phyloP scores from a whole-genome alignment of 2,797 vertebrate species.

The Pseudocheirus occidentalis region DNA sequence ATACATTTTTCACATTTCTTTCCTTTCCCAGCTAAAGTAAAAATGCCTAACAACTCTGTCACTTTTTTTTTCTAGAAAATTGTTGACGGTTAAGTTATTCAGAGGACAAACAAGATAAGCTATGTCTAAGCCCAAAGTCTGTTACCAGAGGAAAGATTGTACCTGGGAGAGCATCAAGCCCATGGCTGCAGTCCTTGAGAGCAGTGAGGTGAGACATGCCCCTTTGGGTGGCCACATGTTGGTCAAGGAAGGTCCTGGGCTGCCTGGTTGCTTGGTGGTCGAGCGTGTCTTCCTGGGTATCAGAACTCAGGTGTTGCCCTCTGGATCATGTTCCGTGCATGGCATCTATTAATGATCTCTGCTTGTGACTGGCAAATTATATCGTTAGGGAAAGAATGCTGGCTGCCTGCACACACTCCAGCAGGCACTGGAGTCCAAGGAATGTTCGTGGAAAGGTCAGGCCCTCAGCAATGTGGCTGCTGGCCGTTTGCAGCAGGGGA shows the following conservation, averaged over 20 bases:
- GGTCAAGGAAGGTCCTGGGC: background rate
- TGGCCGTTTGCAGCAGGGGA: constrained; percentile 35
- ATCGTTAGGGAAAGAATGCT: constrained; percentile 54
- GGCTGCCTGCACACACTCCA: constrained; percentile 63
- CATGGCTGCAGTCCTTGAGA: constrained; percentile 69
- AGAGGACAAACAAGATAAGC: constrained; percentile 20
- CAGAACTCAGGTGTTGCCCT: constrained; percentile 61
- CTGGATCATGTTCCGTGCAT: constrained; percentile 40
- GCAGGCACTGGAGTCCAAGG: constrained; percentile 68
- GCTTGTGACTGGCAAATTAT: constrained; percentile 65
- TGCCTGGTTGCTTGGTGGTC: constrained; percentile 11
- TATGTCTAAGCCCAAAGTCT: constrained; percentile 32
- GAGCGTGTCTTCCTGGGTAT: constrained; percentile 43
- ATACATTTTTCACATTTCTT: background rate
- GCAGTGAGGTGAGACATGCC: constrained; percentile 61
- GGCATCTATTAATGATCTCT: constrained; percentile 61
- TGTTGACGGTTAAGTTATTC: constrained; percentile 27
- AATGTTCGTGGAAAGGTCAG: constrained; percentile 79
- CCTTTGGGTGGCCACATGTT: constrained; percentile 66
- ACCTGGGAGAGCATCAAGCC: constrained; percentile 81
- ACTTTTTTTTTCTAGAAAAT: constrained; percentile 20
- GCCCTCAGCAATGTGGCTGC: constrained; percentile 74
- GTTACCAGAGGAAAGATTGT: constrained; percentile 65
- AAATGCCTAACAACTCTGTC: background rate
- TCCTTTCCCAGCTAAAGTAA: background rate